Evolutionary conservation across 2,113 vertebrate genomes (phyloP).

Genomic region (Erythrocebus patas): DNA sequence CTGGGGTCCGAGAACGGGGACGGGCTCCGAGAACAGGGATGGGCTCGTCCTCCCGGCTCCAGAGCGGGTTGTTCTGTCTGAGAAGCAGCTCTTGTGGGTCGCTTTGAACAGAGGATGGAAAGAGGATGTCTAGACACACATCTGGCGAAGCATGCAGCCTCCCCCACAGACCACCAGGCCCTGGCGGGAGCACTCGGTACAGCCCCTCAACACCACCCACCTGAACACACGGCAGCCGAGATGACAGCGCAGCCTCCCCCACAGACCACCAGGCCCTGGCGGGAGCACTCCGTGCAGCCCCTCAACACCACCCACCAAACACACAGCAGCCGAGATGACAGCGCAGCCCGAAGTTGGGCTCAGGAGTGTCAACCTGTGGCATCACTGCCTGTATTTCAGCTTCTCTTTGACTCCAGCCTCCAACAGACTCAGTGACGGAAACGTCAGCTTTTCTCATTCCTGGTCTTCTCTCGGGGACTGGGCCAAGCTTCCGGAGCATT

Average conservation of each 20-base stretch:
- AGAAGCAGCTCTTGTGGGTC: background rate
- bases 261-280: rapidly evolving
- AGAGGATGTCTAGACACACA: too few species aligned
- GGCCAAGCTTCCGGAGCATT: rapidly evolving
- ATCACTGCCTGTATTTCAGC: rapidly evolving
- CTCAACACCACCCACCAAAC: rapidly evolving
- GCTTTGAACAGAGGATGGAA: too few species aligned
- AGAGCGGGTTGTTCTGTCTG: background rate
- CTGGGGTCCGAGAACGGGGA: too few species aligned
- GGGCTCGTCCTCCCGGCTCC: rapidly evolving
- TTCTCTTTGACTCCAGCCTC: background rate
- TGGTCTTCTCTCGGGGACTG: rapidly evolving
- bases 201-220: too few species aligned
- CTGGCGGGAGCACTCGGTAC: rapidly evolving
- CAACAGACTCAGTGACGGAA: rapidly evolving
- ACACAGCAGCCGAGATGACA: rapidly evolving
- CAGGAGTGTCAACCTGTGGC: background rate
- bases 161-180: rapidly evolving
- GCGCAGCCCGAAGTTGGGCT: rapidly evolving
- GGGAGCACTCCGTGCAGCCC: rapidly evolving
- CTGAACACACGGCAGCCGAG: rapidly evolving
- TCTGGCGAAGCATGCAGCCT: background rate
- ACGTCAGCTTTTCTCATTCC: rapidly evolving
- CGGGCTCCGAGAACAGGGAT: too few species aligned
- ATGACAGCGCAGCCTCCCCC: rapidly evolving